Percentiles rank a stretch among this genome's conserved stretches.
phyloP scores from a whole-genome alignment of 1,140 invertebrate genomes.

The Ladona fulva region DNA sequence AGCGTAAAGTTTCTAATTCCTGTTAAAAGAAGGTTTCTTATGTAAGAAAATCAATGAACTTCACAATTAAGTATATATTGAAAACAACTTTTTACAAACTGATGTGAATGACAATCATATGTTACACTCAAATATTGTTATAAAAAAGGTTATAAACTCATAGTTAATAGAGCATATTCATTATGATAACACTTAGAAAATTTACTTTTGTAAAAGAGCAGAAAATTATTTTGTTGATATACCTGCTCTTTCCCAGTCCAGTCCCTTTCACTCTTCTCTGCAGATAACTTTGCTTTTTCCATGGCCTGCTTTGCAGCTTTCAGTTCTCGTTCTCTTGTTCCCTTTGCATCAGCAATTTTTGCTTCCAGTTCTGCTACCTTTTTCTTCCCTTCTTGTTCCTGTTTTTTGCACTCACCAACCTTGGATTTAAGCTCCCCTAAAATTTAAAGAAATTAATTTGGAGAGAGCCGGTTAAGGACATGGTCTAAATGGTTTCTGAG shows the following conservation, averaged over 20 bases:
- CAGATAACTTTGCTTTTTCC: slow-evolving; percentile 62
- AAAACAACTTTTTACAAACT: no score
- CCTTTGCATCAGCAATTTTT: slow-evolving; percentile 54
- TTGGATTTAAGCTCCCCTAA: slow-evolving; percentile 14
- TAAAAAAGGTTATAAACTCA: no score
- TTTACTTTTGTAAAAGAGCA: no score
- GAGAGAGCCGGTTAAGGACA: no score
- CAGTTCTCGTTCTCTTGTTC: slow-evolving; percentile 64
- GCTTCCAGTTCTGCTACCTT: slow-evolving; percentile 32
- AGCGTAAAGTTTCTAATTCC: slow-evolving; percentile 67
- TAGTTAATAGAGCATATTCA: no score
- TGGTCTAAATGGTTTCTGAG: no score
- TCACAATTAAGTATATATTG: no score
- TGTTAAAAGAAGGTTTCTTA: slow-evolving; percentile 25
- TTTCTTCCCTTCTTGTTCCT: slow-evolving; percentile 17
- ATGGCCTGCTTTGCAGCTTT: slow-evolving; percentile 62
- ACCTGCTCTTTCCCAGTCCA: slow-evolving; percentile 73
- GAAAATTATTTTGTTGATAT: neutral
- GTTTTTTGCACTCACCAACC: slow-evolving; percentile 15
- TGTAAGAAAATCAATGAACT: no score
- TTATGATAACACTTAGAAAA: no score
- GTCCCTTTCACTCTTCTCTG: slow-evolving; percentile 59
- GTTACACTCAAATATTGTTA: no score
- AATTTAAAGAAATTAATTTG: no score
- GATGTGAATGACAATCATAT: no score